Evolutionary conservation across 2,888 invertebrate species (phyloP).

Genomic region (Tubulanus polymorphus): DNA sequence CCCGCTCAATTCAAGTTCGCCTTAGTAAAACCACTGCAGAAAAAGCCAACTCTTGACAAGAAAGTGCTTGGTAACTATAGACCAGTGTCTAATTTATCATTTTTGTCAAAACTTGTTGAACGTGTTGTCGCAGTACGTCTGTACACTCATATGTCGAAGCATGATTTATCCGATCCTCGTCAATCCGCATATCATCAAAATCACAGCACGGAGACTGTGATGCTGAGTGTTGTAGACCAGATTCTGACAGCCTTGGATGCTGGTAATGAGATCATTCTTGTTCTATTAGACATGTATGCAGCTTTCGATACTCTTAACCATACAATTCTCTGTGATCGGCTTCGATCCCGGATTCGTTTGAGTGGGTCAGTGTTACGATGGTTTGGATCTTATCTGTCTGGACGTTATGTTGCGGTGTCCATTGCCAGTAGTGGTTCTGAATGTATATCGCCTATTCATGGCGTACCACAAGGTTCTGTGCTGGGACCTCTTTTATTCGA

Average conservation of each 20-base stretch:
- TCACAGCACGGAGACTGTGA: slow-evolving; percentile 2
- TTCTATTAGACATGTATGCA: slow-evolving; percentile 3
- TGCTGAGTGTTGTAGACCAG: background rate
- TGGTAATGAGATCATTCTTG: background rate
- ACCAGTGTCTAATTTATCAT: slow-evolving; percentile 3
- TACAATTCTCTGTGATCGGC: background rate
- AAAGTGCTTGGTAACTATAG: slow-evolving; percentile 2
- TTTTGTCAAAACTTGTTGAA: slow-evolving; percentile 4
- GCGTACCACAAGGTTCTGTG: background rate
- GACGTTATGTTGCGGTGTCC: background rate
- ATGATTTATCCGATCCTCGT: background rate
- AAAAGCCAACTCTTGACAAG: background rate
- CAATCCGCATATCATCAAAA: slow-evolving; percentile 2
- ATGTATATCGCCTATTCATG: no score
- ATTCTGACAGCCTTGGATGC: slow-evolving; percentile 1
- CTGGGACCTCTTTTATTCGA: background rate
- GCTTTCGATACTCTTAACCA: background rate
- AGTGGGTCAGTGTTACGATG: background rate
- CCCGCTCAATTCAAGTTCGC: slow-evolving; percentile 1
- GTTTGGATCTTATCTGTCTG: background rate
- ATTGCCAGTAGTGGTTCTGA: background rate
- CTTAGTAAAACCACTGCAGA: background rate
- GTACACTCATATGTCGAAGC: background rate
- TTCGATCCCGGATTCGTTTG: background rate
- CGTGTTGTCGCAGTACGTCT: background rate